These are phyloP conservation scores for Limnephilus auricula DNA, from an alignment of 2,888 invertebrate genomes.

Conservation along the genomic window DNA sequence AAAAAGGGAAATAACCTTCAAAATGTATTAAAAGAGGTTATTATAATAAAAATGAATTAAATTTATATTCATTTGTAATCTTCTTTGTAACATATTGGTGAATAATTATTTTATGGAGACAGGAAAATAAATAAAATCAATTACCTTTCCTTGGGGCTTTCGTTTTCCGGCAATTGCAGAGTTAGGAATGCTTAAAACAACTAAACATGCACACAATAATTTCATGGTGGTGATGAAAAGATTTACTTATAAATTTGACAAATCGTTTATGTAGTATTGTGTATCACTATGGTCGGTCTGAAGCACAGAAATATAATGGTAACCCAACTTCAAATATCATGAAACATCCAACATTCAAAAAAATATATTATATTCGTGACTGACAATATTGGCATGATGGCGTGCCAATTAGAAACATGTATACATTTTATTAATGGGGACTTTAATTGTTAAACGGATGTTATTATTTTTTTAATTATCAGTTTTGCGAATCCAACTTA, in stretches of 20 bases:
- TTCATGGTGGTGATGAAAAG: neutral
- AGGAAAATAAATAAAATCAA: neutral
- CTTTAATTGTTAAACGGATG: neutral
- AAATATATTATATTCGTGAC: neutral
- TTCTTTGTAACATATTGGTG: too few species aligned
- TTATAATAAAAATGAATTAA: too few species aligned
- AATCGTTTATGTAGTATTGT: neutral
- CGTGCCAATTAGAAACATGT: neutral
- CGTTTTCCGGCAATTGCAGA: slow-evolving; percentile 38
- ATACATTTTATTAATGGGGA: neutral
- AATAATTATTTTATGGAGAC: too few species aligned
- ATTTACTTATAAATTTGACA: neutral
- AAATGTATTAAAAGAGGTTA: too few species aligned
- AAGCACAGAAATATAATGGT: neutral
- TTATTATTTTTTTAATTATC: neutral
- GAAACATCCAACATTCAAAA: neutral
- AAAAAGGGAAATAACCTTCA: too few species aligned
- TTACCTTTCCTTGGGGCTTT: slow-evolving; percentile 63
- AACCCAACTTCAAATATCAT: neutral
- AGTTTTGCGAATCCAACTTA: neutral
- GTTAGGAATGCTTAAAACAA: neutral
- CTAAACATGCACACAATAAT: neutral
- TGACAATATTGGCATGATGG: neutral
- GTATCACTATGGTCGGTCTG: neutral
- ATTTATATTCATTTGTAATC: too few species aligned